Conservation (phyloP, 2,797 vertebrate genomes). For the Prionace glauca region DNA sequence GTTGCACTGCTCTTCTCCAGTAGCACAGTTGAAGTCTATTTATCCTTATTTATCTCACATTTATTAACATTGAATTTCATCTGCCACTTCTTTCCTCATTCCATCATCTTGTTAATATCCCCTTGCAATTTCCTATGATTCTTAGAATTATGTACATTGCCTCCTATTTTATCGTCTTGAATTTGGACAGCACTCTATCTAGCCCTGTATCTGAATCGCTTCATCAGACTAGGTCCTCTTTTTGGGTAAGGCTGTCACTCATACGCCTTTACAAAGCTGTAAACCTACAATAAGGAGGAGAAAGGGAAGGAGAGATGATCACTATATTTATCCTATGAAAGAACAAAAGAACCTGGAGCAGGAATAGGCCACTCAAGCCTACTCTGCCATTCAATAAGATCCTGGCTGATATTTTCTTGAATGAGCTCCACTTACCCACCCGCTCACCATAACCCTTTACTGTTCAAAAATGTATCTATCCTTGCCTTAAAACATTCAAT, state of each 20-base stretch:
- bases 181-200: neutral
- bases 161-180: neutral
- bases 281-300: neutral
- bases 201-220: neutral
- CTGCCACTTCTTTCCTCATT: neutral
- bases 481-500: too few species aligned
- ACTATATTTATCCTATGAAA: neutral
- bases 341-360: too few species aligned
- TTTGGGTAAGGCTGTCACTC: neutral
- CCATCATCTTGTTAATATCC: neutral
- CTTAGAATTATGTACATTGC: neutral
- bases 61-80: neutral
- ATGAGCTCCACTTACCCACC: too few species aligned
- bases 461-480: too few species aligned
- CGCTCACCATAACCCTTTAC: too few species aligned
- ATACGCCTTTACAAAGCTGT: neutral
- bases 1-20: too few species aligned
- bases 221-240: neutral
- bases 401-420: too few species aligned
- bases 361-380: too few species aligned
- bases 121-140: neutral
- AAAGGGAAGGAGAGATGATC: too few species aligned
- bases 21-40: too few species aligned
- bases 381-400: too few species aligned
- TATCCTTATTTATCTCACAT: neutral